Percentiles rank a stretch among this genome's conserved stretches.
These are phyloP conservation scores for Microtus ochrogaster DNA, from an alignment of 2,113 vertebrate species.

Conservation along the genomic window DNA sequence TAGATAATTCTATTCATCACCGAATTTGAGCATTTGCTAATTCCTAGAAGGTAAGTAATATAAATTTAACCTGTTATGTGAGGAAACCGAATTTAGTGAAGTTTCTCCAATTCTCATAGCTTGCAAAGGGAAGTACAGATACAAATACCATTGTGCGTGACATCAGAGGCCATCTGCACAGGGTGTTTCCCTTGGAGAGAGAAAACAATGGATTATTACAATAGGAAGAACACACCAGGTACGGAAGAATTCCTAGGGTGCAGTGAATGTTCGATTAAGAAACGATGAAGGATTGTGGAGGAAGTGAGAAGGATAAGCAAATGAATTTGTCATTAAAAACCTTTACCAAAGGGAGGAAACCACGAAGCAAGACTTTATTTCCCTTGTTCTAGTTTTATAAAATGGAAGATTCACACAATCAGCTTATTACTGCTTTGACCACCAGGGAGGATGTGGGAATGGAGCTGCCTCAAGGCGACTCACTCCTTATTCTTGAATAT, in stretches of 20 bases:
- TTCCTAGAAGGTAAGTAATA: background rate
- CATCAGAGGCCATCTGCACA: background rate
- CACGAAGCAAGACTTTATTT: background rate
- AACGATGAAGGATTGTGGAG: background rate
- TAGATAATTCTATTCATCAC: background rate
- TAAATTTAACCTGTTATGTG: background rate
- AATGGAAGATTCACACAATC: background rate
- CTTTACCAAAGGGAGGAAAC: background rate
- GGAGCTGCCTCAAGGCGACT: background rate
- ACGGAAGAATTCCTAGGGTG: background rate
- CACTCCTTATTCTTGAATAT: background rate
- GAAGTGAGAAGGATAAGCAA: background rate
- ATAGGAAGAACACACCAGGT: background rate
- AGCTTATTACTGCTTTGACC: background rate
- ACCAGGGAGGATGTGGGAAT: background rate
- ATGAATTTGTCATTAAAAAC: background rate
- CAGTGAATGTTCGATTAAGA: background rate
- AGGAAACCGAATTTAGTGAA: constrained; percentile 26
- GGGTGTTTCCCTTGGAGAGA: background rate
- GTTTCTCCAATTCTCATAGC: background rate
- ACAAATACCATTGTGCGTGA: background rate
- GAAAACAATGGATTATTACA: background rate
- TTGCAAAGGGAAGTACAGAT: background rate
- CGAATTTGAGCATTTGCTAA: background rate
- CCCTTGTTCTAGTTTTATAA: background rate